These are phyloP conservation scores for Oryctes rhinoceros DNA, from an alignment of 1,140 invertebrate species.

Conservation along the genomic window DNA sequence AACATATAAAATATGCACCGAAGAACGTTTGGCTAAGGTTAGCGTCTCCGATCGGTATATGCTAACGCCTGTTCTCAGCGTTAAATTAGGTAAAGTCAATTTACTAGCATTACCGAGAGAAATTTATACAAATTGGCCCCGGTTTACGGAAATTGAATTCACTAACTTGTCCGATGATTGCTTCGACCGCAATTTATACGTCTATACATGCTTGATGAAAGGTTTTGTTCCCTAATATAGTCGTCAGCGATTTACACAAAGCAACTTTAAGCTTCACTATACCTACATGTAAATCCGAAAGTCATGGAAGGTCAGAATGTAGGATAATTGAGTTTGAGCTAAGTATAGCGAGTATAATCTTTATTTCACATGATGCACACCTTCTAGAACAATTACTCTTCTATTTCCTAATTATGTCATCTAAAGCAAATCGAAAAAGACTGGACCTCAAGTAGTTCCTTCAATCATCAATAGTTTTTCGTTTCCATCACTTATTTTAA, in stretches of 20 bases:
- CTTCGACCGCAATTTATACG: conserved; percentile 11
- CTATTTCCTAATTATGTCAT: too few relatives aligned
- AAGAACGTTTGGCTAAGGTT: too few relatives aligned
- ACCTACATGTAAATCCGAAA: not conserved
- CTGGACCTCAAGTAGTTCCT: too few relatives aligned
- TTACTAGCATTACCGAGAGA: conserved; percentile 31
- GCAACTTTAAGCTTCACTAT: not conserved
- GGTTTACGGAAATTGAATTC: conserved; percentile 26
- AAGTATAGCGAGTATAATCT: not conserved
- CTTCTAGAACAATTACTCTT: too few relatives aligned
- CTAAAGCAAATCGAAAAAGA: too few relatives aligned
- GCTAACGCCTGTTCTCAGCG: not conserved
- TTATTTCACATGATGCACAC: too few relatives aligned
- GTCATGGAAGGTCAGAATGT: not conserved
- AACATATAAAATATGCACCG: too few relatives aligned
- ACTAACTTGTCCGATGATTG: conserved; percentile 24
- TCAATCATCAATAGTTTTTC: too few relatives aligned
- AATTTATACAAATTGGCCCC: conserved; percentile 30
- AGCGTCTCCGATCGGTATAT: too few relatives aligned
- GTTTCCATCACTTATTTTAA: too few relatives aligned
- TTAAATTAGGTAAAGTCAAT: conserved; percentile 33
- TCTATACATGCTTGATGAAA: conserved; percentile 10
- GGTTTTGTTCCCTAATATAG: conserved; percentile 33
- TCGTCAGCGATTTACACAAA: conserved; percentile 3
- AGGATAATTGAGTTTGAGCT: not conserved